Percentiles rank a stretch among this genome's conserved stretches.
phyloP scores from a whole-genome alignment of 1,140 invertebrate species.

The Plodia interpunctella region DNA sequence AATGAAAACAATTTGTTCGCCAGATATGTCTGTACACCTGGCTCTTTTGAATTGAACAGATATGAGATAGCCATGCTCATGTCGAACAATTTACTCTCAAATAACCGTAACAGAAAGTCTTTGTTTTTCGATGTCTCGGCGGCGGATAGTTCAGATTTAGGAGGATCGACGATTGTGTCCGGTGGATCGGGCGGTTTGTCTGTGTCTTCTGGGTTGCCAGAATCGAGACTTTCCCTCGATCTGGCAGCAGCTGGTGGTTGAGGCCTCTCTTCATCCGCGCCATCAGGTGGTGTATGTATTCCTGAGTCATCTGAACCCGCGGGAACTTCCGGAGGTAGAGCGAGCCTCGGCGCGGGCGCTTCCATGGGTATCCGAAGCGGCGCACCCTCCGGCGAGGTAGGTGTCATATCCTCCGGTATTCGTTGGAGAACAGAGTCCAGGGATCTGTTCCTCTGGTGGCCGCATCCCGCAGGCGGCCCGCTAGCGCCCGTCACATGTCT shows the following conservation, averaged over 20 bases:
- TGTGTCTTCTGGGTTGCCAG: conserved; percentile 79
- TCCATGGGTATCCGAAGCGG: conserved; percentile 84
- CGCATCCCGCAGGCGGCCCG: conserved; percentile 70
- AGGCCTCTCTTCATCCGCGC: conserved; percentile 52
- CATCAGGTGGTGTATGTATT: conserved; percentile 82
- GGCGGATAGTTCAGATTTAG: conserved; percentile 32
- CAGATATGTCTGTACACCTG: conserved; percentile 96
- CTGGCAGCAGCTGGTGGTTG: conserved; percentile 63
- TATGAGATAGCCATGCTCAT: conserved; percentile 99
- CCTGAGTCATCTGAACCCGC: conserved; percentile 91
- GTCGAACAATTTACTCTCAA: conserved; percentile 98
- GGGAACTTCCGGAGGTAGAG: conserved; percentile 87
- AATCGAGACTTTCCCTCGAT: conserved; percentile 84
- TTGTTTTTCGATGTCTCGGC: conserved; percentile 61
- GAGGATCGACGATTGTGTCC: conserved; percentile 44
- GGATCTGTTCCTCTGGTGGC: conserved; percentile 92
- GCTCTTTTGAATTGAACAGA: conserved; percentile 98
- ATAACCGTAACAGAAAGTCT: conserved; percentile 88
- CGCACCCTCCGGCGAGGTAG: conserved; percentile 86
- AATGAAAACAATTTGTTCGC: conserved; percentile 98
- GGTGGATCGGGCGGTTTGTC: conserved; percentile 73
- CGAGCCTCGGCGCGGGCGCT: conserved; percentile 85
- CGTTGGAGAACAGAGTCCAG: conserved; percentile 91
- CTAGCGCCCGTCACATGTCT: conserved; percentile 65
- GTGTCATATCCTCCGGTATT: conserved; percentile 90